phyloP scores from a whole-genome alignment of 2,797 vertebrate genomes.

The Sebastes taczanowskii region DNA sequence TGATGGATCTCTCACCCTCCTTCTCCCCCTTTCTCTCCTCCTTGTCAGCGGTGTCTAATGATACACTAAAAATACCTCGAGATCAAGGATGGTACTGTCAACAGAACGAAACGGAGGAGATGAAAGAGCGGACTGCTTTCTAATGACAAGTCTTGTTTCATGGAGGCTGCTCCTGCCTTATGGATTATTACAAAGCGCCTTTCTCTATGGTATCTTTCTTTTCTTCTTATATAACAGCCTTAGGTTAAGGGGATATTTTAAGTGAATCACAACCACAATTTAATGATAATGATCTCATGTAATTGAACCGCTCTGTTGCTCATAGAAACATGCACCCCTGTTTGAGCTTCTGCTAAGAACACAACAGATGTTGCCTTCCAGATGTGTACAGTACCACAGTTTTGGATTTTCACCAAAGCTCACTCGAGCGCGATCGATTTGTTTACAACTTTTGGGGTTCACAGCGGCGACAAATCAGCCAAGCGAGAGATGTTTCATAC shows the following conservation, averaged over 20 bases:
- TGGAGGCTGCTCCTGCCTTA: not conserved
- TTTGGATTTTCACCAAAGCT: conserved; percentile 24
- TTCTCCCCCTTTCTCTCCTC: not conserved
- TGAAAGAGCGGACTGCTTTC: conserved; percentile 34
- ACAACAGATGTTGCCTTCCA: conserved; percentile 57
- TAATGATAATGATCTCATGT: not conserved
- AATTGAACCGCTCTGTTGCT: not conserved
- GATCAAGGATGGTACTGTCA: conserved; percentile 50
- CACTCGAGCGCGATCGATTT: conserved; percentile 49
- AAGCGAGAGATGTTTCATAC: conserved; percentile 44
- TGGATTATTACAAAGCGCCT: conserved; percentile 7
- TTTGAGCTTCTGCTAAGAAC: not conserved
- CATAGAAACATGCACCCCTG: not conserved
- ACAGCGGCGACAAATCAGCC: conserved; percentile 46
- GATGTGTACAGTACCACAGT: conserved; percentile 49
- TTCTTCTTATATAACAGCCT: not conserved
- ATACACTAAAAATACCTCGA: conserved; percentile 55
- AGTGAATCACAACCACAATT: not conserved
- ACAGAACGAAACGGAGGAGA: conserved; percentile 32
- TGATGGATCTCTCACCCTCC: conserved; percentile 33
- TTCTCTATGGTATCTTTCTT: not conserved
- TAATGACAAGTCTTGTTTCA: conserved; percentile 17
- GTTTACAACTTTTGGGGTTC: conserved; percentile 61
- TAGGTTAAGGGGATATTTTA: not conserved
- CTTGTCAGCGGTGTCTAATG: conserved; percentile 51